Percentiles rank a stretch among this genome's conserved stretches.
phyloP scores from a whole-genome alignment of 2,888 invertebrate genomes.

The Sarcophaga caerulescens region DNA sequence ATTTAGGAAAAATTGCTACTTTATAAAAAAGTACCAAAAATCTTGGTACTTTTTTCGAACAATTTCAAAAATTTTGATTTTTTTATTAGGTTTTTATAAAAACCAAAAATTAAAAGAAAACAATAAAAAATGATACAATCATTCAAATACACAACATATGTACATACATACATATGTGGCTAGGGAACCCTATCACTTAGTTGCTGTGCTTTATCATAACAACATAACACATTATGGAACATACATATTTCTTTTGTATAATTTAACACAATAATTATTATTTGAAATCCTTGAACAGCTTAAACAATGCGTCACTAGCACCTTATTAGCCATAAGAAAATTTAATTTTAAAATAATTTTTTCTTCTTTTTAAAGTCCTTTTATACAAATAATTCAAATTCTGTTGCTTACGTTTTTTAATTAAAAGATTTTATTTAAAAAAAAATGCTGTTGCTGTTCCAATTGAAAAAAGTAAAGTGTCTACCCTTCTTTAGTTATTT shows the following conservation, averaged over 20 bases:
- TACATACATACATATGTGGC: no score
- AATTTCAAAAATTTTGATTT: no score
- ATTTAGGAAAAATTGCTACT: no score
- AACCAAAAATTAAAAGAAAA: no score
- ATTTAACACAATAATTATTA: background rate
- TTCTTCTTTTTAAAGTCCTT: background rate
- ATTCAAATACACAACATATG: no score
- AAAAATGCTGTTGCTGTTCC: conserved; percentile 24
- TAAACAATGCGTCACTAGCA: conserved; percentile 29
- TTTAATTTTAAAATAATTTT: background rate
- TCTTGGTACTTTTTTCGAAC: no score
- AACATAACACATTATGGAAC: background rate
- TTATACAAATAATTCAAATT: background rate
- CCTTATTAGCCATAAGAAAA: background rate
- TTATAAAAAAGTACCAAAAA: no score
- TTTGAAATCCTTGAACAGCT: background rate
- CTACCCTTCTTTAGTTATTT: background rate
- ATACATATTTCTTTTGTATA: background rate
- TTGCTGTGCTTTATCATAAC: no score
- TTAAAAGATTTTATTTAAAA: background rate
- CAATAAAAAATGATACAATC: no score
- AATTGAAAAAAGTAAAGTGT: conserved; percentile 4
- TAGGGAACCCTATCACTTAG: no score
- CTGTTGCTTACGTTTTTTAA: background rate
- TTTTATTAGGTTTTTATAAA: no score